Percentiles rank a stretch among this genome's conserved stretches.
Evolutionary conservation across 1,140 invertebrate species (phyloP).

Genomic region (Brachionus angularis): DNA sequence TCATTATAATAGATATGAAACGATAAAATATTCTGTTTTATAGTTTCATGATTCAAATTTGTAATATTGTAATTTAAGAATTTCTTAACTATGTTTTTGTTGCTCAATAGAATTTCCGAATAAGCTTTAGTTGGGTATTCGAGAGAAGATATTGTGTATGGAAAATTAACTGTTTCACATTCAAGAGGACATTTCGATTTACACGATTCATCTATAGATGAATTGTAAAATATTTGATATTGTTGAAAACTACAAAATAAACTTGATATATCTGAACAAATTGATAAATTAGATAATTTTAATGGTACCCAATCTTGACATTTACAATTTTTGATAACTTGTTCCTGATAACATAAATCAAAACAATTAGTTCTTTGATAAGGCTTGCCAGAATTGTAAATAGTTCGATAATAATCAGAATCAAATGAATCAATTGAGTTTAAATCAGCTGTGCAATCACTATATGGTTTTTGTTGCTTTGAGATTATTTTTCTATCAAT

Average conservation of each 20-base stretch:
- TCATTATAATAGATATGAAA: constrained; percentile 24
- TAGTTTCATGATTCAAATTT: neutral
- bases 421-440: constrained; percentile 10
- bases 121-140: constrained; percentile 29
- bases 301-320: constrained; percentile 8
- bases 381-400: neutral
- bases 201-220: constrained; percentile 20
- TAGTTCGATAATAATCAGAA: constrained; percentile 2
- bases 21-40: neutral
- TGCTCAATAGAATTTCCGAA: neutral
- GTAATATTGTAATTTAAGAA: neutral
- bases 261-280: neutral
- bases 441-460: constrained; percentile 21
- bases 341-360: constrained; percentile 35
- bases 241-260: neutral
- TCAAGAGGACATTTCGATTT: constrained; percentile 9
- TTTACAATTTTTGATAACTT: neutral
- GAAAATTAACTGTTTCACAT: constrained; percentile 6
- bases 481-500: neutral
- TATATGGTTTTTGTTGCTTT: constrained; percentile 4
- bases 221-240: neutral
- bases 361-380: constrained; percentile 22
- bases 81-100: neutral
- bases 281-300: neutral
- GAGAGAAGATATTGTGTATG: neutral